Evolutionary conservation across 2,113 vertebrate species (phyloP), one percentile per base, ranked within the genome.

Genomic region (Sardina pilchardus): DNA sequence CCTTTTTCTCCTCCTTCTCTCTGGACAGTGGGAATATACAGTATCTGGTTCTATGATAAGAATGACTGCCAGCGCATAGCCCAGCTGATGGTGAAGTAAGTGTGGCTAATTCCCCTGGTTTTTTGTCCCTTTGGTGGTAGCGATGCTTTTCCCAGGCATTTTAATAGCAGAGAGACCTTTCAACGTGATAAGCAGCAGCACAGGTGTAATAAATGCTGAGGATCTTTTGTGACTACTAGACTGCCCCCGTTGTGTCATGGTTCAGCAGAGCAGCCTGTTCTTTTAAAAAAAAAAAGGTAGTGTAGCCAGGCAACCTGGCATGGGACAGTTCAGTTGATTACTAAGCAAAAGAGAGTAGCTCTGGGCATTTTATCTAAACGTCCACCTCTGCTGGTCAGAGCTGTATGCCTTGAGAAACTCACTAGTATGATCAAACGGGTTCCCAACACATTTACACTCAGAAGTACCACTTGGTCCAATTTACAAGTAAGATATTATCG

Each of bases 21-120:
- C 24, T 63, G 21, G 1, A 16, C 71, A 96, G 98, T 99, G 95
- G 97, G 98, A 67, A 99, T 99, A 95, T 99, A 99, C 94, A 99
- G 98, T 91, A 99, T 99, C 95, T 99, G 98, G 98, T 99, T 99
- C 94, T 99, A 99, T 53, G 97, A 99, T 93, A 98, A 98, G 94
- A 96, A 94, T 78, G 98, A 99, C 94, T 99, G 98, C 92, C 97
- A 98, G 88, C 97, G 98, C 89, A 99, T 99, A 85, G 97, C 98
- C 87, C 97, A 97, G 91, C 96, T 99, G 90, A 99, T 99, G 98
- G 95, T 97, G 36, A 95, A 96, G 98, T 99, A 96, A 99, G 97
- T n/a, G n/a, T n/a, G 34, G 71, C 71, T 16, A 21, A n/a, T 63
- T 24, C 59, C n/a, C 7, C 8, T 24, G 24, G 7, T 67, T 6